Conservation (phyloP, 2,113 vertebrate genomes). For the Nymphicus hollandicus region DNA sequence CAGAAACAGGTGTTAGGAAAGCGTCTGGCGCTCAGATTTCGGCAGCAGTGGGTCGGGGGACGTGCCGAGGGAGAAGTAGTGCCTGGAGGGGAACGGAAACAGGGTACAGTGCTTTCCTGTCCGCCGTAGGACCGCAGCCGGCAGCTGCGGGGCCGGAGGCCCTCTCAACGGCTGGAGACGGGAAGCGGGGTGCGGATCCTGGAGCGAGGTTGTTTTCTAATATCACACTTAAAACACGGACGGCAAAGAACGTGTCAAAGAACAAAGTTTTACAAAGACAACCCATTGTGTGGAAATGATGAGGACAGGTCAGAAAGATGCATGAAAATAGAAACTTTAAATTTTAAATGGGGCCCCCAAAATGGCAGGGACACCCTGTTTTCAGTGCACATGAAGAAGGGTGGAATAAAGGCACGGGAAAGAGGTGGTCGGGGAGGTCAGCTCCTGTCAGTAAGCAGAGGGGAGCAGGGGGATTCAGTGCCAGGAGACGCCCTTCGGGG, state of each 20-base stretch:
- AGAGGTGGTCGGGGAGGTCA: neutral
- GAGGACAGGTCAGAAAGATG: neutral
- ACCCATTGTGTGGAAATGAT: rapidly evolving
- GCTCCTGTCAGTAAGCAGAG: neutral
- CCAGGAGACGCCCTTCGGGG: rapidly evolving
- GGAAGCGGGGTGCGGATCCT: neutral
- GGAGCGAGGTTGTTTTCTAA: neutral
- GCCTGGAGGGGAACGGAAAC: too few relatives aligned
- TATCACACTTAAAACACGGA: rapidly evolving
- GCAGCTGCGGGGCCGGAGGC: neutral
- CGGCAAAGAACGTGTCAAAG: neutral
- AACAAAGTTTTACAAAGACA: neutral
- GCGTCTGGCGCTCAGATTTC: too few relatives aligned
- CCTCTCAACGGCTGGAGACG: neutral
- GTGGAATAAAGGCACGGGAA: neutral
- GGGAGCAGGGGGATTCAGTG: neutral
- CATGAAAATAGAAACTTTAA: neutral
- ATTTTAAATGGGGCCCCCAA: neutral
- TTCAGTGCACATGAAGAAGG: neutral
- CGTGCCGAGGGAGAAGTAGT: too few relatives aligned
- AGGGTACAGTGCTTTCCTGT: too few relatives aligned
- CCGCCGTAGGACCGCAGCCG: neutral
- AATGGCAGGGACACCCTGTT: neutral
- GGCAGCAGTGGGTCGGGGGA: neutral
- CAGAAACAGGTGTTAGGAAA: neutral